Conservation (phyloP, 2,888 invertebrate species). For the Cabera pusaria region DNA sequence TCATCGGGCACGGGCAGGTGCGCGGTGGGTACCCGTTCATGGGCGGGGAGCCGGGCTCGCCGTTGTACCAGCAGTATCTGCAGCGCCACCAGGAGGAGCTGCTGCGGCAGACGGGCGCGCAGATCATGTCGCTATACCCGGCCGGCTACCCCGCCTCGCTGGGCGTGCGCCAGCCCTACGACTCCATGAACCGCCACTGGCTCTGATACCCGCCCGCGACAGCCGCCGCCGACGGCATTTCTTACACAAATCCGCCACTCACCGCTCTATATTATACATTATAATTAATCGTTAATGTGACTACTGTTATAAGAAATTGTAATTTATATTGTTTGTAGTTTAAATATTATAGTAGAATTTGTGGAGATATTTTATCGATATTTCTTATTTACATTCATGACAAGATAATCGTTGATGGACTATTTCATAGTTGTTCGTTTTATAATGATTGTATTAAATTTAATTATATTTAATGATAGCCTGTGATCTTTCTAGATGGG, state of each 20-base stretch:
- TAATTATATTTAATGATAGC: conserved; percentile 36
- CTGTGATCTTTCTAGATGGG: conserved; percentile 44
- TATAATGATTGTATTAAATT: too few species aligned
- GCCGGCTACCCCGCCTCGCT: conserved; percentile 85
- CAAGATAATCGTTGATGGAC: conserved; percentile 45
- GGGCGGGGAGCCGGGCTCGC: conserved; percentile 84
- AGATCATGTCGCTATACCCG: conserved; percentile 86
- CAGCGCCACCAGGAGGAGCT: conserved; percentile 85
- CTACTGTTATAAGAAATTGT: conserved; percentile 64
- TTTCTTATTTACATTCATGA: conserved; percentile 54
- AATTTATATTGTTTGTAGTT: conserved; percentile 69
- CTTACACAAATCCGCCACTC: too few species aligned
- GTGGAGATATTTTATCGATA: conserved; percentile 52
- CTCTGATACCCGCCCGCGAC: conserved; percentile 63
- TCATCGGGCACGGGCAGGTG: conserved; percentile 84
- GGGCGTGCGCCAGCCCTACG: conserved; percentile 89
- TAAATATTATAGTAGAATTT: conserved; percentile 50
- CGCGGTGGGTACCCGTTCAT: conserved; percentile 86
- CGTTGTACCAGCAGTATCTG: conserved; percentile 89
- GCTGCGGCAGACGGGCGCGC: conserved; percentile 82
- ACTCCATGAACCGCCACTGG: conserved; percentile 87
- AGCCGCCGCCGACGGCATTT: too few species aligned
- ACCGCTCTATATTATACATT: conserved; percentile 31
- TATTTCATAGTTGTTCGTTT: conserved; percentile 36
- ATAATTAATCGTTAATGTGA: conserved; percentile 50